Evolutionary conservation across 2,888 invertebrate species (phyloP), one percentile per base, ranked within the genome.

Genomic region (Leptopilina syphax): DNA sequence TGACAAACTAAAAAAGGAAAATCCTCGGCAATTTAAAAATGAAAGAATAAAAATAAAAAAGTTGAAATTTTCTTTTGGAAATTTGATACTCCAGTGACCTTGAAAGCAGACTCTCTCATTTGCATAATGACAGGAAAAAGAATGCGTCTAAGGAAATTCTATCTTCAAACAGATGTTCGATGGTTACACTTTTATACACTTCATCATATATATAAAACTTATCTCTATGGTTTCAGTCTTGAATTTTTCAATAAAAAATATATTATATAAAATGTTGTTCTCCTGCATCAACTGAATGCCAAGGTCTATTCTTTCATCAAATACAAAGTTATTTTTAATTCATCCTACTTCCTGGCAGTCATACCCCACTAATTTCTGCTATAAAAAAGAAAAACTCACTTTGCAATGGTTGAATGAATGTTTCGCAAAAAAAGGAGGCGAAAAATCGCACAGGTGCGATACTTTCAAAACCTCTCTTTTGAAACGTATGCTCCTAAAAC

Each of bases 301-400:
- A 73, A 73, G 54, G 73, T 9, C 27, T 54, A 50, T 27, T 24
- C 27, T 54, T 18, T 18, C 34, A 34, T 27, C 34, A 34, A 73
- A 73, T 54, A 34, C 54, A 12, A 44, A 50, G 9, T 73, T 34
- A 27, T 57, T 73, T 34, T 73, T 34, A 73, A 73, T 73, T 73
- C 57, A 73, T 73, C 73, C n/a, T n/a, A 54, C 73, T 57, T 73
- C 73, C 73, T 73, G 34, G 34, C 34, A 57, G 73, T 73, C 54
- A 57, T n/a, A 73, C 54, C n/a, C 54, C 34, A 57, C 34, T 57
- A 57, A 54, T 13, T 70, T 70, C 54, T 54, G 63, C 12, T 27
- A 24, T 54, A 70, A 70, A 70, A 70, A 70, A 34, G 34, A 34
- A 70, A 70, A 70, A 70, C 70, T 10, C 13, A 54, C 54, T 27